These are phyloP conservation scores for Bursaphelenchus okinawaensis DNA, from an alignment of 2,888 invertebrate species.

Conservation along the genomic window DNA sequence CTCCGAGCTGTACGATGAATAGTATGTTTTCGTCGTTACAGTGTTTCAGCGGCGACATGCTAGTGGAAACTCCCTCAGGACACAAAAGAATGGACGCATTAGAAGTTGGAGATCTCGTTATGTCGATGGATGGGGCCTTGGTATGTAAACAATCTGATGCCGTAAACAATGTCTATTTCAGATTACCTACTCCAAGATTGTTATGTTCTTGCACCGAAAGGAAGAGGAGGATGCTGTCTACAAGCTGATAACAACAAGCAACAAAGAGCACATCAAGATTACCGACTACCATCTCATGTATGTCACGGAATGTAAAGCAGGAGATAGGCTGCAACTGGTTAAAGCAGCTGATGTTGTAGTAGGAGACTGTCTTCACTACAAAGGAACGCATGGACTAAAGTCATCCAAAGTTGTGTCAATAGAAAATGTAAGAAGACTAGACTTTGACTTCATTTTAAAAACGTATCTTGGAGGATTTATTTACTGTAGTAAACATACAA, in stretches of 20 bases:
- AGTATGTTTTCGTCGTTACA: slow-evolving; percentile 32
- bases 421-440: slow-evolving; percentile 10
- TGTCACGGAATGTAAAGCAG: slow-evolving; percentile 34
- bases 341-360: slow-evolving; percentile 34
- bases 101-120: slow-evolving; percentile 46
- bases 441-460: neutral
- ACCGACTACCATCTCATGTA: slow-evolving; percentile 52
- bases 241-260: slow-evolving; percentile 33
- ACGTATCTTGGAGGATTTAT: no score
- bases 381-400: slow-evolving; percentile 11
- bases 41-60: slow-evolving; percentile 52
- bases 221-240: slow-evolving; percentile 41
- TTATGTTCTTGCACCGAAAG: slow-evolving; percentile 52
- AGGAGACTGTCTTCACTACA: slow-evolving; percentile 40
- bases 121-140: slow-evolving; percentile 48
- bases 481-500: no score
- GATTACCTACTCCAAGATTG: slow-evolving; percentile 48
- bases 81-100: slow-evolving; percentile 44
- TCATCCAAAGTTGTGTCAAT: slow-evolving; percentile 17
- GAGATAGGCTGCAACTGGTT: slow-evolving; percentile 26
- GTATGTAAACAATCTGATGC: slow-evolving; percentile 19
- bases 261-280: slow-evolving; percentile 34
- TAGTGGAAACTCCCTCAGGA: slow-evolving; percentile 43
- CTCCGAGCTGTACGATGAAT: slow-evolving; percentile 5
- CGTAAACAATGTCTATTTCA: slow-evolving; percentile 17